Evolutionary conservation across 2,888 invertebrate species (phyloP).

Genomic region (Deroplatys truncata): DNA sequence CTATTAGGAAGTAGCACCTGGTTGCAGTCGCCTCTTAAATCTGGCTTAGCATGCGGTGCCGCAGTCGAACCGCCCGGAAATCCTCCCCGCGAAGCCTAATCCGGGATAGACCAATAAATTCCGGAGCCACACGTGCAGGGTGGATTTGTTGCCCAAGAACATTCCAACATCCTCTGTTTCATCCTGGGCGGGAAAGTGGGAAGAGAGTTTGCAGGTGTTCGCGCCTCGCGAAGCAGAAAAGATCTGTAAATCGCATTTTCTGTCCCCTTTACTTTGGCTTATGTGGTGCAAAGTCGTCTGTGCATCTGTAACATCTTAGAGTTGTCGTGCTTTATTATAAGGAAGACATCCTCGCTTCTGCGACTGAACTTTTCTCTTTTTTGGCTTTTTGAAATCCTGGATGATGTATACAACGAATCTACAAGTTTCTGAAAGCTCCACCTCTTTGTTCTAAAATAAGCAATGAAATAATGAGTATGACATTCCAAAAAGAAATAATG

Average conservation of each 20-base stretch:
- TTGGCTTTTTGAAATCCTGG: not conserved
- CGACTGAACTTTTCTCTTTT: not conserved
- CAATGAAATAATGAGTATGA: no score
- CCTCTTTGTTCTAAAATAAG: no score
- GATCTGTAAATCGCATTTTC: not conserved
- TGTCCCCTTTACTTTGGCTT: not conserved
- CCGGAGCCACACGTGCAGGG: not conserved
- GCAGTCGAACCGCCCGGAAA: not conserved
- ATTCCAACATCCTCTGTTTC: not conserved
- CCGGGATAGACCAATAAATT: not conserved
- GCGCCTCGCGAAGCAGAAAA: not conserved
- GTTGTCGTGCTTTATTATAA: not conserved
- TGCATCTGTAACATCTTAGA: not conserved
- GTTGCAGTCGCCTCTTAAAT: not conserved
- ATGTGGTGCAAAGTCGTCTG: not conserved
- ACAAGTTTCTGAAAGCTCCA: no score
- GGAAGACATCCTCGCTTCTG: not conserved
- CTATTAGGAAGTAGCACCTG: not conserved
- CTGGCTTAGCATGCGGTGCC: not conserved
- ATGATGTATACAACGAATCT: no score
- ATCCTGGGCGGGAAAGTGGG: not conserved
- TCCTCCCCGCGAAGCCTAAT: not conserved
- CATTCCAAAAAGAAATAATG: no score
- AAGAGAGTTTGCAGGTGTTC: not conserved
- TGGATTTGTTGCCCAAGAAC: not conserved